phyloP scores from a whole-genome alignment of 2,113 vertebrate species.

The Fukomys damarensis region DNA sequence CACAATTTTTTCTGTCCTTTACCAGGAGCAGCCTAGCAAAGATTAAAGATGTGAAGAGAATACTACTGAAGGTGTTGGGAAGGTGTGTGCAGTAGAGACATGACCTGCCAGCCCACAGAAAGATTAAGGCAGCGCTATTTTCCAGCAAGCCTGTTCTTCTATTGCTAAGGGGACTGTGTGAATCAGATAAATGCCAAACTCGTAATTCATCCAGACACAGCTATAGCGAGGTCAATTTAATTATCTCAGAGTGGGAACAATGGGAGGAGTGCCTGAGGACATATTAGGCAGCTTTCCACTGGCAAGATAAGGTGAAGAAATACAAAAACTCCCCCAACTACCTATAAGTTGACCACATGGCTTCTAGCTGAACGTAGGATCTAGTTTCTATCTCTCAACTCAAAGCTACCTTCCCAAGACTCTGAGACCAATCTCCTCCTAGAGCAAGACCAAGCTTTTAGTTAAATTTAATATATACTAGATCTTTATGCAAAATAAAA shows the following conservation, averaged over 20 bases:
- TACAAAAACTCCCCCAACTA: background rate
- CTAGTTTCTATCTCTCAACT: background rate
- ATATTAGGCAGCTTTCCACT: slow-evolving; percentile 7
- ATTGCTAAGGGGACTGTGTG: slow-evolving; percentile 12
- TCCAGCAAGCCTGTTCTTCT: background rate
- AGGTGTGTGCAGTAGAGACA: background rate
- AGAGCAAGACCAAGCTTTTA: background rate
- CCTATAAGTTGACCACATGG: background rate
- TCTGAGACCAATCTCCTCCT: background rate
- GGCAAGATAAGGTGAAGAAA: slow-evolving; percentile 18
- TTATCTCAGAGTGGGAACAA: slow-evolving; percentile 59
- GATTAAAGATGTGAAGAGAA: slow-evolving; percentile 25
- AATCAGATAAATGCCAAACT: slow-evolving; percentile 67
- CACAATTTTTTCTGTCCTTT: background rate
- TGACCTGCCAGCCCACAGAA: background rate
- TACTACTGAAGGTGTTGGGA: background rate
- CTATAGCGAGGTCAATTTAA: slow-evolving; percentile 60
- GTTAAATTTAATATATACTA: background rate
- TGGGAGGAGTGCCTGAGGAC: background rate
- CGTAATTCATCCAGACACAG: slow-evolving; percentile 51
- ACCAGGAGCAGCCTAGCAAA: background rate
- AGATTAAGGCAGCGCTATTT: background rate
- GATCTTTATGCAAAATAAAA: background rate
- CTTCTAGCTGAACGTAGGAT: background rate
- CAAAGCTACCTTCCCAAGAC: background rate